A percentile compares a stretch with the other conserved stretches of the same genome.
phyloP scores from a whole-genome alignment of 2,113 vertebrate species.

The Phyllopteryx taeniolatus region DNA sequence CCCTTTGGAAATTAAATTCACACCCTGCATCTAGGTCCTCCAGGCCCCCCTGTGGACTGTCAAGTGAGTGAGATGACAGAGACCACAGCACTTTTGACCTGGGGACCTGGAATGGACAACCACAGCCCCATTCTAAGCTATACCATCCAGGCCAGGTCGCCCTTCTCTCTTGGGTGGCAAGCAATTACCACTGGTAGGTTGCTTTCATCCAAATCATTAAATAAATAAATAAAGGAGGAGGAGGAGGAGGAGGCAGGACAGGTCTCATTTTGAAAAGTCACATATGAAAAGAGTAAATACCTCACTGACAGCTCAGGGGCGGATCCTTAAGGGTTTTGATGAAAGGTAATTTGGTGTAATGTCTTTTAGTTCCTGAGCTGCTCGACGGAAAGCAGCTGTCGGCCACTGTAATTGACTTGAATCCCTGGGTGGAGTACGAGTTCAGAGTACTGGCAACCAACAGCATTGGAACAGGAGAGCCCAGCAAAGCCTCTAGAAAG shows the following conservation, averaged over 20 bases:
- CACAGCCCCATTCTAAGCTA: slow-evolving; percentile 90
- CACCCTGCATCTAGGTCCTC: slow-evolving; percentile 77
- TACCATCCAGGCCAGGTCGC: slow-evolving; percentile 88
- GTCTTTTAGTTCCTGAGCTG: slow-evolving; percentile 80
- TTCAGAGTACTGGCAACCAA: slow-evolving; percentile 90
- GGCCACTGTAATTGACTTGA: slow-evolving; percentile 83
- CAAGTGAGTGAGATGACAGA: slow-evolving; percentile 89
- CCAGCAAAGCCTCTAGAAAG: slow-evolving; percentile 85
- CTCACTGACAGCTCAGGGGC: slow-evolving; percentile 20
- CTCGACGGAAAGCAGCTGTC: slow-evolving; percentile 85
- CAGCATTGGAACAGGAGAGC: slow-evolving; percentile 88
- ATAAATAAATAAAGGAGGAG: slow-evolving; percentile 3
- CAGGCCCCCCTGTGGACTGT: slow-evolving; percentile 85
- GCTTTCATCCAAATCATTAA: slow-evolving; percentile 9
- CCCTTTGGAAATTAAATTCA: neutral
- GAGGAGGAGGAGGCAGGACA: neutral
- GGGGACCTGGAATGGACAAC: slow-evolving; percentile 87
- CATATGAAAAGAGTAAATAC: slow-evolving; percentile 37
- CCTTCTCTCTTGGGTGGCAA: slow-evolving; percentile 95
- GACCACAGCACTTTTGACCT: slow-evolving; percentile 84
- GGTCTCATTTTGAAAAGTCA: slow-evolving; percentile 20
- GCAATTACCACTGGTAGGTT: slow-evolving; percentile 84
- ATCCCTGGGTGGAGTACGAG: slow-evolving; percentile 94
- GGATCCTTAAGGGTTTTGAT: slow-evolving; percentile 42
- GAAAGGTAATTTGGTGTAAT: slow-evolving; percentile 46